Base-by-base conservation (phyloP, 2,888 invertebrate species). In the Hemicrepidius hirtus region DNA sequence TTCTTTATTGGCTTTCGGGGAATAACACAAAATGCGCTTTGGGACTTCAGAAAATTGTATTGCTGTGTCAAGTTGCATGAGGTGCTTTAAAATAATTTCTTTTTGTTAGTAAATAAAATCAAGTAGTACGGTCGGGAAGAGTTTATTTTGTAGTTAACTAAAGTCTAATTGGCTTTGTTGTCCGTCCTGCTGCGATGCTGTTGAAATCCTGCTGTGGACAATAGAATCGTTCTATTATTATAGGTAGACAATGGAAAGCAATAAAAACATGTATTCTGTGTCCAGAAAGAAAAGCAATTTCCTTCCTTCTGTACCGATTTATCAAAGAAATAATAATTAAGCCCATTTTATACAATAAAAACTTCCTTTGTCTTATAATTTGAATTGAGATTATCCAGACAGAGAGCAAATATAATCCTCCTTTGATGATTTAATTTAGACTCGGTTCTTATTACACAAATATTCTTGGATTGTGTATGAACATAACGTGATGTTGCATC, bases 401-500 rank as follows among this genome's bases (percentile, higher is more conserved):
- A 5, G 6, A 46, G 3, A 6, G 16, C 16, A 46, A 46, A 18
- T 9, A 46, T 7, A 9, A 20, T 46, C 46, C n/a, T n/a, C 46
- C 20, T 46, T 46, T 46, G 13, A 18, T 46, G 6, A 4, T 10
- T 18, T 46, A 10, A 18, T 46, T 1, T 3, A 18, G 16, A 46
- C 7, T 3, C 3, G 20, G 46, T 18, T 46, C 46, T 46, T 46
- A 46, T 46, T 46, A 46, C 46, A 46, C 16, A 18, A 46, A 18
- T 18, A 9, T 18, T 18, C 20, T 46, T 46, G 16, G 18, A 9
- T 32, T 18, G 20, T 20, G 10, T 37, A 41, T 16, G 24, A 63
- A 63, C 44, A 49, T 21, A 44, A 46, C 32, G 18, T 9, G 18
- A n/a, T 59, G 57, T 59, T 67, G 67, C 57, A 67, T 67, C 35